Conservation (phyloP, 2,888 invertebrate species). For the Poecilobothrus nobilitatus region DNA sequence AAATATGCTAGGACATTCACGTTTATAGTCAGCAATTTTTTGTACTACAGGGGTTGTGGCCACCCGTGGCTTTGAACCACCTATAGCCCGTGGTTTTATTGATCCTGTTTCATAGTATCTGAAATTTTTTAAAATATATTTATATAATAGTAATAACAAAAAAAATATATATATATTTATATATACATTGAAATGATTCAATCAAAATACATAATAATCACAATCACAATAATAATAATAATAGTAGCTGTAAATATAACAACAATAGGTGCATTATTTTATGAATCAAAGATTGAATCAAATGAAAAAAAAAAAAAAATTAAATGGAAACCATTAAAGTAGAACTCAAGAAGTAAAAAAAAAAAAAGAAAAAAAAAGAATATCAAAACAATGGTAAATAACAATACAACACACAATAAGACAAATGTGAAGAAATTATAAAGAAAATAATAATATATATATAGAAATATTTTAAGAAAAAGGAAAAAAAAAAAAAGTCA, state of each 20-base stretch:
- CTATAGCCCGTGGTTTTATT: constrained; percentile 93
- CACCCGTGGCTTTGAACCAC: constrained; percentile 92
- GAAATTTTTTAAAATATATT: constrained; percentile 25
- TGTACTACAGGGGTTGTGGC: constrained; percentile 89
- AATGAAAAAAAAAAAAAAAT: constrained; percentile 14
- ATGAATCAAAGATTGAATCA: neutral
- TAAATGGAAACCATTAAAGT: neutral
- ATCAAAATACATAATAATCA: no score
- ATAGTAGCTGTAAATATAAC: neutral
- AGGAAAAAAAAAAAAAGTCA: no score
- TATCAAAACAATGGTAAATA: neutral
- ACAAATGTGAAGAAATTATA: no score
- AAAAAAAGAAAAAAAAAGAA: no score
- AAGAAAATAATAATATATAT: no score
- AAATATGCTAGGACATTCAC: constrained; percentile 96
- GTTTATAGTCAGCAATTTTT: constrained; percentile 93
- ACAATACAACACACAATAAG: neutral
- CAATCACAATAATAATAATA: constrained; percentile 11
- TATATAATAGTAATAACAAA: neutral
- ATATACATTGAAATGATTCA: neutral
- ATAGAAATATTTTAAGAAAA: no score
- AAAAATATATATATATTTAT: neutral
- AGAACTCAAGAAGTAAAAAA: neutral
- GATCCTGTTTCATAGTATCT: constrained; percentile 98
- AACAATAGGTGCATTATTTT: neutral